Conservation (phyloP, 1,140 invertebrate genomes). For the Drosophila miranda region DNA sequence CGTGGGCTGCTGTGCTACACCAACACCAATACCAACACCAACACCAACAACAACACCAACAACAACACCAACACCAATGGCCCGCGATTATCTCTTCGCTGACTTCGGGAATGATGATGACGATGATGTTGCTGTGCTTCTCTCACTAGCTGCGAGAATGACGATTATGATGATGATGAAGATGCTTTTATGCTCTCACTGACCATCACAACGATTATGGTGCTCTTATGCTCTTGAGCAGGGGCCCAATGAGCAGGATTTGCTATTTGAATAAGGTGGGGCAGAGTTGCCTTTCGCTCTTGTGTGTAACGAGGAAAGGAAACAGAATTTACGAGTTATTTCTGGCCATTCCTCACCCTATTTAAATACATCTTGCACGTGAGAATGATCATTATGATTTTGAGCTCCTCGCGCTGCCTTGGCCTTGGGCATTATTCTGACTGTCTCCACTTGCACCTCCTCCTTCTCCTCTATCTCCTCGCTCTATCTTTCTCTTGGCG, state of each 20-base stretch:
- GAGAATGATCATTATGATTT: conserved; percentile 34
- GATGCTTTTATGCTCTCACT: too few relatives aligned
- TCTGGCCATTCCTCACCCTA: conserved; percentile 1
- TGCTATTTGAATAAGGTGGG: too few relatives aligned
- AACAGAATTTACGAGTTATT: too few relatives aligned
- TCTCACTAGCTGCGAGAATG: too few relatives aligned
- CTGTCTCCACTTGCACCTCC: background rate
- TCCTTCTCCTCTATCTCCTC: background rate
- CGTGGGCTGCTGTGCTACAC: conserved; percentile 49
- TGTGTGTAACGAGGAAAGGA: too few relatives aligned
- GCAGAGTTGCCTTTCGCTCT: too few relatives aligned
- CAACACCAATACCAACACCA: conserved; percentile 29
- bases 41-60: conserved; percentile 22
- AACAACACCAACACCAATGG: conserved; percentile 15
- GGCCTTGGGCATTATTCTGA: conserved; percentile 63
- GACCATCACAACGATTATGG: too few relatives aligned
- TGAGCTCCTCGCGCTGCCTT: conserved; percentile 39
- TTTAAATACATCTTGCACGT: background rate
- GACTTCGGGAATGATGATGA: conserved; percentile 11
- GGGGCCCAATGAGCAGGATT: too few relatives aligned
- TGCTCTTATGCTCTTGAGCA: too few relatives aligned
- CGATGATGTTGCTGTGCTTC: conserved; percentile 19
- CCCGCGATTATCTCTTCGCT: conserved; percentile 34
- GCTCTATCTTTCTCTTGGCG: conserved; percentile 21
- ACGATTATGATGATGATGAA: too few relatives aligned